Base-by-base conservation (phyloP, 2,113 vertebrate genomes). In the Leptodactylus fuscus region DNA sequence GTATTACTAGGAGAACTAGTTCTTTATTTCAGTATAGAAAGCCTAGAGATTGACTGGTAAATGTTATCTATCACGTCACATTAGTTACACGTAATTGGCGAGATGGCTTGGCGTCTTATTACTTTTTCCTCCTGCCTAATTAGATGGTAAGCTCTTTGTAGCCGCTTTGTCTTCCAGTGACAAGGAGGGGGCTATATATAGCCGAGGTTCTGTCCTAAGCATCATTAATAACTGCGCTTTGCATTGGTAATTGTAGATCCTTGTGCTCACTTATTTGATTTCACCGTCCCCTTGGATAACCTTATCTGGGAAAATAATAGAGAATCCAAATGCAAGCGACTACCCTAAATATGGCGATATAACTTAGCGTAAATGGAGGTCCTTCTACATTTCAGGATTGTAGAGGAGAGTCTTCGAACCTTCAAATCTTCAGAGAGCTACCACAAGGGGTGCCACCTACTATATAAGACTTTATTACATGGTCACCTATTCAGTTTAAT, bases 81-180 rank as follows among this genome's bases (percentile, higher is more conserved):
- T 34, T 67, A 34, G 18, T 67, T 34, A 67, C 62, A 18, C 29
- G 4, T 34, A 32, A 67, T 67, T 34, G 29, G 13, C 62, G 12
- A 12, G 29, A 29, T 18, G 62, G 5, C 29, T 34, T 9, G 24
- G 62, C 15, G 8, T 41, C 36, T 71, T 71, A 38, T 69, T 69
- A 20, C 29, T 38, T 41, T 41, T 71, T 38, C 36, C 22, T 41
- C 2, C 34, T 71, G 36, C 69, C 36, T 71, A 41, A 71, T 71
- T 71, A 71, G 69, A 71, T 41, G 18, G 69, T 41, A 41, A 71
- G 69, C 69, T 71, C 69, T 41, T 38, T 71, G 69, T 22, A n/a
- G 20, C 69, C 1, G 36, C 34, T 38, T 38, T 71, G 62, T 67
- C 62, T 67, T 34, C 27, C 29, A 8, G 1, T 18, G 62, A 18